Conservation (phyloP, 2,113 vertebrate species). For the Cynoglossus semilaevis region DNA sequence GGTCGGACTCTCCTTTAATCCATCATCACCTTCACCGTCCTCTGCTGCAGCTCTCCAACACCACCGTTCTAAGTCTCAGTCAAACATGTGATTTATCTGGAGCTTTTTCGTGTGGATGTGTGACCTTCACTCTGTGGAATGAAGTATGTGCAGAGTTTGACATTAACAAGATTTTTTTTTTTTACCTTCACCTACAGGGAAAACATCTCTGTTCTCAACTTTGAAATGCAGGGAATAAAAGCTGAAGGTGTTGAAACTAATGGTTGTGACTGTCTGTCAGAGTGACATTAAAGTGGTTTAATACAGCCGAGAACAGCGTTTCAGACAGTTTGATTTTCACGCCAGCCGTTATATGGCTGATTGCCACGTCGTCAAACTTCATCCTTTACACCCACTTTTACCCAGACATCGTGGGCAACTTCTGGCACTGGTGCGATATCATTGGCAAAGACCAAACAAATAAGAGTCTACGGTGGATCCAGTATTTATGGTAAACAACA, state of each 20-base stretch:
- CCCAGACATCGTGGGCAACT: too few species aligned
- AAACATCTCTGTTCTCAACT: background rate
- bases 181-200: background rate
- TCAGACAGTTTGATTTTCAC: too few species aligned
- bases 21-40: background rate
- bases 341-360: too few species aligned
- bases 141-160: slow-evolving; percentile 7
- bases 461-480: too few species aligned
- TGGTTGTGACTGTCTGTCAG: too few species aligned
- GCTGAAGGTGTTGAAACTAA: background rate
- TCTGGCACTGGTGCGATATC: too few species aligned
- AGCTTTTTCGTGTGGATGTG: background rate
- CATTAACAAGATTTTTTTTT: background rate
- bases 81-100: background rate
- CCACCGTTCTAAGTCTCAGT: background rate
- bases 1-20: background rate
- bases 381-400: too few species aligned
- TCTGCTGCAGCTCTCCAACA: background rate
- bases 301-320: too few species aligned
- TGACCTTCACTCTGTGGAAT: slow-evolving; percentile 10
- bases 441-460: too few species aligned
- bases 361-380: too few species aligned
- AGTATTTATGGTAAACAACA: too few species aligned
- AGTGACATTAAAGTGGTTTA: too few species aligned
- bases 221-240: background rate